These are phyloP conservation scores for Tetraneura akinire DNA, from an alignment of 1,140 invertebrate species.

Conservation along the genomic window DNA sequence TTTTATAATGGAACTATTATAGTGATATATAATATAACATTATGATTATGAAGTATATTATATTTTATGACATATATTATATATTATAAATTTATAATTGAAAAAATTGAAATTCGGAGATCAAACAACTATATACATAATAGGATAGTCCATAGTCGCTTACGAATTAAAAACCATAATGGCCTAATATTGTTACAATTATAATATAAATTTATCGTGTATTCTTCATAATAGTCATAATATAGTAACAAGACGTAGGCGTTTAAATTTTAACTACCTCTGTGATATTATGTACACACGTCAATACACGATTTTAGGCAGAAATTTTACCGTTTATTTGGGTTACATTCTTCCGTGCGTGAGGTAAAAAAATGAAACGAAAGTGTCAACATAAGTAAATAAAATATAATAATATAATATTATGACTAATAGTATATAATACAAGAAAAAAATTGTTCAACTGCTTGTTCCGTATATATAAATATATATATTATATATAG, in stretches of 20 bases:
- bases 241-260: background rate
- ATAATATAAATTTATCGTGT: background rate
- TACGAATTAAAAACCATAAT: background rate
- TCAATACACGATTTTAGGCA: background rate
- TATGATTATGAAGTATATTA: no score
- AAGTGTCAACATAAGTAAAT: constrained; percentile 22
- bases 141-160: no score
- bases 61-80: no score
- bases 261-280: no score
- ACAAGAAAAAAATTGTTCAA: constrained; percentile 13
- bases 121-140: no score
- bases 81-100: no score
- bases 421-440: background rate
- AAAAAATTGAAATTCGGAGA: no score
- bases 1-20: no score
- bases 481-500: background rate
- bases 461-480: no score
- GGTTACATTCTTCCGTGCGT: constrained; percentile 23
- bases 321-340: constrained; percentile 10
- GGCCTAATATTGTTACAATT: background rate
- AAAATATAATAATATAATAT: constrained; percentile 15
- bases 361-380: constrained; percentile 24
- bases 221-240: background rate
- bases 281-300: background rate
- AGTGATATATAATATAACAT: no score